A percentile compares a stretch with the other conserved stretches of the same genome.
These are phyloP conservation scores for Embiotoca jacksoni DNA, from an alignment of 2,113 vertebrate genomes.

Conservation along the genomic window DNA sequence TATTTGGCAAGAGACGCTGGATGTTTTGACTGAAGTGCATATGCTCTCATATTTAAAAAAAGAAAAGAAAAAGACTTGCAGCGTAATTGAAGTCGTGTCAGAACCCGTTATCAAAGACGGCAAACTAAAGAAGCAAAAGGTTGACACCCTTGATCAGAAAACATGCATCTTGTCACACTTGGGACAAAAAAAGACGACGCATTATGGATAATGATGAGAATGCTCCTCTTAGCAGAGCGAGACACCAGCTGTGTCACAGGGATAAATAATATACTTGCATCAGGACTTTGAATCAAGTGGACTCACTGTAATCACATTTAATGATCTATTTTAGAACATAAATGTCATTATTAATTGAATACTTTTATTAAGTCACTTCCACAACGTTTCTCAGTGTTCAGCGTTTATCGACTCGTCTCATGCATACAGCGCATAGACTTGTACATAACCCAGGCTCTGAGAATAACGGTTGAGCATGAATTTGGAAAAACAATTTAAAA, in stretches of 20 bases:
- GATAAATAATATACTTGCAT: no score
- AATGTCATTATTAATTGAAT: no score
- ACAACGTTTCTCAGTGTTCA: not conserved
- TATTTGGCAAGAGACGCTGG: not conserved
- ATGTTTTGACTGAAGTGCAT: not conserved
- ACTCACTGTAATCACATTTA: no score
- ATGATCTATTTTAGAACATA: not conserved
- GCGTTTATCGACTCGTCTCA: not conserved
- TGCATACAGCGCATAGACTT: not conserved
- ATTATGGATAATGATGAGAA: no score
- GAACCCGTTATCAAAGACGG: no score
- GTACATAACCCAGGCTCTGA: not conserved
- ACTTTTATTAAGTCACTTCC: not conserved
- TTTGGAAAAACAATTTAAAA: conserved; percentile 20
- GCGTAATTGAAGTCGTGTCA: no score
- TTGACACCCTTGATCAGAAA: no score
- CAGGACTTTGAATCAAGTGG: no score
- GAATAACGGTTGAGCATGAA: not conserved
- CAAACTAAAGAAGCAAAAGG: not conserved
- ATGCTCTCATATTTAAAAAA: not conserved
- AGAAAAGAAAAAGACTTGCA: no score
- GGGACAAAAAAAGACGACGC: no score
- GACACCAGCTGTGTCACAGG: not conserved
- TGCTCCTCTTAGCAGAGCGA: not conserved
- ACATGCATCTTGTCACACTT: no score